Base-by-base conservation (phyloP, 2,888 invertebrate genomes). In the Coenonympha glycerion region DNA sequence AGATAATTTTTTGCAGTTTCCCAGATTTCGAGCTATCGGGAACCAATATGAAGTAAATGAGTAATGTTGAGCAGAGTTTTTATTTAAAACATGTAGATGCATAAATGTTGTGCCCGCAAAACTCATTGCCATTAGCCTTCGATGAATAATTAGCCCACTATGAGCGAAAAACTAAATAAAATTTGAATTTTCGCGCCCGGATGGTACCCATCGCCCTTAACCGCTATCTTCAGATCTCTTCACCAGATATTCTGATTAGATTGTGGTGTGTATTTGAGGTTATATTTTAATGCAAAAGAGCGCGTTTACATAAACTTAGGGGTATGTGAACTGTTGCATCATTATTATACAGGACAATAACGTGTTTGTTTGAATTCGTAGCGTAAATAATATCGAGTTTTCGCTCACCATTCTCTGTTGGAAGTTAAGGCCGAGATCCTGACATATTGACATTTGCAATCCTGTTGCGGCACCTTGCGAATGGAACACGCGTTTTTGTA, bases 391-490 rank as follows among this genome's bases (percentile, higher is more conserved):
- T 41, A 18, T 28, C 19, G 15, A 36, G 46, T 37, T 46, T 28
- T 19, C 18, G 36, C 79, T 80, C 68, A 86, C 87, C 87, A 87
- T 87, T 87, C 87, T 87, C 81, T 87, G 86, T 79, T 87, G 87
- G 85, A 87, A 87, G 76, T 86, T 87, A 87, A 86, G 85, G 82
- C 87, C 86, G 79, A 87, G 84, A 83, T 87, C 87, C 85, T 86
- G 87, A 85, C 87, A 87, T 87, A 87, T 87, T 87, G 87, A 87
- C 87, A 87, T 87, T 87, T 86, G 87, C 85, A 85, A 84, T 81
- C 79, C 75, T 78, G 81, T 84, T 79, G 68, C 73, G 66, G 64
- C 65, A 64, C 74, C 78, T 75, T 73, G 67, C 63, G 62, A 61
- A 66, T 66, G 67, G 65, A 77, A 79, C 68, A 76, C 60, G 66